Evolutionary conservation across 2,797 vertebrate genomes (phyloP), one percentile per base, ranked within the genome.

Genomic region (Sebastes matsubarae): DNA sequence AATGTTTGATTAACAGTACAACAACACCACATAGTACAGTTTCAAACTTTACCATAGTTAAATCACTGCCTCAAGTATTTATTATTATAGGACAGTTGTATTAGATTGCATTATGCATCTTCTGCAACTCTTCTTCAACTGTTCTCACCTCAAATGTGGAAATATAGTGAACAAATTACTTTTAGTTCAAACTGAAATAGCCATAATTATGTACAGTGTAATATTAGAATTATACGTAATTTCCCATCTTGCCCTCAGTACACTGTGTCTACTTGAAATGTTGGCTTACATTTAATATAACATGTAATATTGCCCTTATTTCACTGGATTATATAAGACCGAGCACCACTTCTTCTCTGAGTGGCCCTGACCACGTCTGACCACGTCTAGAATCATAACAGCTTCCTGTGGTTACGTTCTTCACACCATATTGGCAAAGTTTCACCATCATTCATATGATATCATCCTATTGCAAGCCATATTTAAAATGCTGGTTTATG

Each of bases 331-430:
- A 50, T 14, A 27, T 25, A 11, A 67, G 22, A 46, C 24, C 34
- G 11, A 46, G 57, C 14, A 36, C 32, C 20, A 52, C 29, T 30
- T 70, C 60, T 46, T 55, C 25, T 4, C 30, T 66, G 27, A 76
- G 50, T 57, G 72, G 68, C 46, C 64, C 38, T 42, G 38, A 42
- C 38, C 38, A 42, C 38, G 38, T 69, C 72, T 50, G 67, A 65
- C 79, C 81, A 75, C 32, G 55, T 80, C 68, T 58, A 34, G 69
- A 80, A 79, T 72, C 76, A 81, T 78, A 82, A 86, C 64, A 55
- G 85, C 79, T 92, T 88, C 76, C 88, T 88, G 80, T 75, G 85
- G 82, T 89, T 68, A 14, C 8, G 65, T 71, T 85, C 78, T 83
- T 91, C 77, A 75, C 82, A 81, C 69, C 74, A 82, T 75, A 50